Conservation (phyloP, 2,113 vertebrate genomes). For the Pelmatolapia mariae region DNA sequence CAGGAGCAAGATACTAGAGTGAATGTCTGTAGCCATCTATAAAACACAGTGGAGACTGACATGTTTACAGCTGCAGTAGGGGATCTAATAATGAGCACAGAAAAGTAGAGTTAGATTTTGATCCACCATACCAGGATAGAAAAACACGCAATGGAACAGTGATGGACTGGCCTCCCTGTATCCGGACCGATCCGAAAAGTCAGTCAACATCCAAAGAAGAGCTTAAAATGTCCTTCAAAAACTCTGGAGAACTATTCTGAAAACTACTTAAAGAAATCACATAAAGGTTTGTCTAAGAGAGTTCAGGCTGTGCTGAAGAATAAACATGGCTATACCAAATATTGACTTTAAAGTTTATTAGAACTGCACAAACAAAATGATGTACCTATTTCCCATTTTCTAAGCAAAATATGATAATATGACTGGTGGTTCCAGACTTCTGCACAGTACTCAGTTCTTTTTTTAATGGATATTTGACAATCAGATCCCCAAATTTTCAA, state of each 20-base stretch:
- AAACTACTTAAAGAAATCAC: too few species aligned
- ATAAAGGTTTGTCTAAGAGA: too few species aligned
- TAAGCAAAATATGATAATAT: background rate
- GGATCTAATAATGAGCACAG: background rate
- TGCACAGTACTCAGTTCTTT: background rate
- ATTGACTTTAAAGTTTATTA: background rate
- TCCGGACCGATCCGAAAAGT: too few species aligned
- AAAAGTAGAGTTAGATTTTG: background rate
- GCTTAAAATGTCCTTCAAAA: too few species aligned
- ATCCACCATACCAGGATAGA: too few species aligned
- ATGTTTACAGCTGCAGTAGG: background rate
- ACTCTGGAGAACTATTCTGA: too few species aligned
- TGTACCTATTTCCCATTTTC: accelerated
- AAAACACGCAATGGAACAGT: too few species aligned
- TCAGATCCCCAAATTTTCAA: background rate
- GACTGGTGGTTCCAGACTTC: background rate
- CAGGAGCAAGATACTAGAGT: background rate
- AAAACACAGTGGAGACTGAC: background rate
- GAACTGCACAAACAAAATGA: background rate
- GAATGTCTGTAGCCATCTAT: background rate
- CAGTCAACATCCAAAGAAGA: too few species aligned
- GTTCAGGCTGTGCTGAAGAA: too few species aligned
- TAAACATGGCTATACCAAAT: background rate
- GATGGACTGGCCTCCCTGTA: too few species aligned
- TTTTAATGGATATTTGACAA: background rate